Base-by-base conservation (phyloP, 2,888 invertebrate species). In the Bellardia pandia region DNA sequence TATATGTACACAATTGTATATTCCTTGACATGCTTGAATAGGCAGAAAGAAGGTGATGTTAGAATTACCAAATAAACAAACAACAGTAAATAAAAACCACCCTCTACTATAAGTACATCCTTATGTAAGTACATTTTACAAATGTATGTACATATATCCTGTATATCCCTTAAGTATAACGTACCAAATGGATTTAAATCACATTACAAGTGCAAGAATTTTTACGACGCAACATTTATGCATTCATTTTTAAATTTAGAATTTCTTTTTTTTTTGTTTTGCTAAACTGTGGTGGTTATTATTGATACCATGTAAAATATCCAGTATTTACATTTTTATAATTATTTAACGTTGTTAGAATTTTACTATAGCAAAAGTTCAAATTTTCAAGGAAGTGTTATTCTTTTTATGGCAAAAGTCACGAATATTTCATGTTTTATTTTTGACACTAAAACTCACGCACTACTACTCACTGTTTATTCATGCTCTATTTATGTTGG, bases 361-460 rank as follows among this genome's bases (percentile, higher is more conserved):
- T 37, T 53, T 48, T 60, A 48, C 48, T 82, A 69, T 76, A 76
- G 76, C 82, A 85, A 78, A 85, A 79, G 85, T 79, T 79, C 85
- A 85, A 79, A 75, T 37, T 56, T 56, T 62, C 62, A 85, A 74
- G 79, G 75, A 80, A 71, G 48, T 37, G 14, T 42, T 53, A 48
- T 7, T 75, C 8, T 77, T 45, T 30, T 74, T 58, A 56, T 16
- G 69, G 69, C 40, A 62, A 60, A 66, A 66, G 68, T 75, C 74
- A 85, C 84, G 84, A 48, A 58, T 62, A 42, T 58, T 60, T 72
- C 16, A 30, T 58, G n/a, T 56, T 78, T 1, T 42, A 37, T 68
- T 3, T 68, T 58, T 68, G 58, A 51, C 68, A 68, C 40, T 72
- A 58, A 74, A 30, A 69, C 68, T 33, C 71, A 72, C 56, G 77